A percentile compares a stretch with the other conserved stretches of the same genome.
These are phyloP conservation scores for Spermophilus dauricus DNA, from an alignment of 2,113 vertebrate species.

Conservation along the genomic window DNA sequence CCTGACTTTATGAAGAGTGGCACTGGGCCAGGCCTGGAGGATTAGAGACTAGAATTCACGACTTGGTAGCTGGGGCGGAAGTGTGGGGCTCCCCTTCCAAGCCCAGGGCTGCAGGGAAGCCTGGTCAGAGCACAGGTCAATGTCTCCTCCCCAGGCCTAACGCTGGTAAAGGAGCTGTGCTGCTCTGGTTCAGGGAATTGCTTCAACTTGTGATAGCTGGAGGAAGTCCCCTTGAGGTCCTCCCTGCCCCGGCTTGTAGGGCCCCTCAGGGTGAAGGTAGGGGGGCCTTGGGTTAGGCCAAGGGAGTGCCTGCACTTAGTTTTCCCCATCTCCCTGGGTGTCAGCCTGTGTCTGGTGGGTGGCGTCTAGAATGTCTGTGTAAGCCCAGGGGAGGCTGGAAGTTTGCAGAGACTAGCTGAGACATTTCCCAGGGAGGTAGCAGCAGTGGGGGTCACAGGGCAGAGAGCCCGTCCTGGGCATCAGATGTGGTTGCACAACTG, in stretches of 20 bases:
- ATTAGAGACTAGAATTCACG: background rate
- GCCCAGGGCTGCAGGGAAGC: background rate
- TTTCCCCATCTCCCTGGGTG: background rate
- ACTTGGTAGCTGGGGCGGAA: background rate
- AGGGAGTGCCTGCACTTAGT: background rate
- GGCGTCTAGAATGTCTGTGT: background rate
- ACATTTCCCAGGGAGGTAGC: background rate
- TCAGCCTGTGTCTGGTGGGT: background rate
- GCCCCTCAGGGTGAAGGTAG: background rate
- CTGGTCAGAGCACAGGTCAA: too few species aligned
- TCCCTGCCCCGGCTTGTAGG: background rate
- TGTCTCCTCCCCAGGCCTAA: background rate
- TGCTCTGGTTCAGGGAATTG: background rate
- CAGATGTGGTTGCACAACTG: background rate
- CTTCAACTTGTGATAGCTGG: background rate
- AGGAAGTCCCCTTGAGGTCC: background rate
- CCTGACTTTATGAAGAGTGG: background rate
- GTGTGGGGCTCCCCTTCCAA: background rate
- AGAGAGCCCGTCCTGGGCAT: background rate
- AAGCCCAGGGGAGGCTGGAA: background rate
- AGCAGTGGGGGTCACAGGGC: background rate
- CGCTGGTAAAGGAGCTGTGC: background rate
- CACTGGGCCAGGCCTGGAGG: background rate
- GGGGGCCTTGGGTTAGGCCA: background rate
- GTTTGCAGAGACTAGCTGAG: background rate